These are phyloP conservation scores for Callorhinus ursinus DNA, from an alignment of 2,113 vertebrate species.

Conservation along the genomic window DNA sequence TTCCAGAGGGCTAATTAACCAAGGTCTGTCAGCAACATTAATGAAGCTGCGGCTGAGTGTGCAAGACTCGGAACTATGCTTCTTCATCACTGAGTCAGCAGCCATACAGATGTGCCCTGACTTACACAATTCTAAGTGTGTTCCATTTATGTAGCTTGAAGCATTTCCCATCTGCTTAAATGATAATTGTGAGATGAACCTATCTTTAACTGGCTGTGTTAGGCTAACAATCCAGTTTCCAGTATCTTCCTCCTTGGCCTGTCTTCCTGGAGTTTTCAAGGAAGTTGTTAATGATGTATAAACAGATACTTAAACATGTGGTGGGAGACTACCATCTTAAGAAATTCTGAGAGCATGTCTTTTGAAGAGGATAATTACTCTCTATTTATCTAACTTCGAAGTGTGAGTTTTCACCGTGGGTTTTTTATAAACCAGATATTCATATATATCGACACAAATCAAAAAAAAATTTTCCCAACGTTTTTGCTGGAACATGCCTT, in stretches of 20 bases:
- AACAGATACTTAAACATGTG: conserved; percentile 35
- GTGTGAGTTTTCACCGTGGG: neutral
- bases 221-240: neutral
- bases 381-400: neutral
- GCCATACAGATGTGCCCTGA: accelerated
- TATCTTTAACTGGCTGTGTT: neutral
- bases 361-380: conserved; percentile 27
- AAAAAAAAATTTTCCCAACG: neutral
- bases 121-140: neutral
- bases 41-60: neutral
- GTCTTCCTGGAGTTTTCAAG: neutral
- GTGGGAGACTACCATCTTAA: neutral
- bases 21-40: neutral
- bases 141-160: neutral
- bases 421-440: neutral
- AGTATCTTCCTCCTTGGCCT: neutral
- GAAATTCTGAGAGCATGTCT: neutral
- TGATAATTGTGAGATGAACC: neutral
- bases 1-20: neutral
- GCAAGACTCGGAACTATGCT: neutral
- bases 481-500: conserved; percentile 7
- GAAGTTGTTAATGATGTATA: conserved; percentile 1
- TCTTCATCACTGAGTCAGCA: neutral
- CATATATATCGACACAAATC: neutral
- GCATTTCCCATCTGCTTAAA: neutral